Base-by-base conservation (phyloP, 2,888 invertebrate genomes). In the Aspidiotus rigidus region DNA sequence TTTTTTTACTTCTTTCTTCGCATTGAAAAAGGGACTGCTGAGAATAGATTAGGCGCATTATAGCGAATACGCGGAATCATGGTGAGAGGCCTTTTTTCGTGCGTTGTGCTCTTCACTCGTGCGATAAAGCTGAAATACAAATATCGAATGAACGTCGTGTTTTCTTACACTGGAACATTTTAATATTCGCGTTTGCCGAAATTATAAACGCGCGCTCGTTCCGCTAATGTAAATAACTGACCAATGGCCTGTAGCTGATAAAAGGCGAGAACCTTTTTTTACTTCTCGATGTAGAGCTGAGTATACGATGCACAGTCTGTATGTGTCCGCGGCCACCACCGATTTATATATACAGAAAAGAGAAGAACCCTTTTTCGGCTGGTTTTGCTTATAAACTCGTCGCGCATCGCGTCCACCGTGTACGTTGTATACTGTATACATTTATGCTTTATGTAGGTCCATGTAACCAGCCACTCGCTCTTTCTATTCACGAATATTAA, bases 171-270 rank as follows among this genome's bases (percentile, higher is more conserved):
- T 49, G 11, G 49, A 49, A 49, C 49, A 49, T 49, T 49, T 49
- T 49, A 49, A 49, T 49, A 49, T 49, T 49, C 49, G 49, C 49
- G 49, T 49, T 49, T 49, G 49, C 49, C 49, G 49, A 49, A 49
- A 49, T 49, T 49, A 49, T 49, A 13, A 28, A 49, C 49, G 49
- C 49, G 49, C 49, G 49, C 11, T 11, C 11, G 49, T 49, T n/a
- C 49, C 49, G 64, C 54, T 53, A 64, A 64, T 64, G 64, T 64
- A 64, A 64, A 64, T 64, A 64, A 64, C 64, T 64, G 55, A 64
- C 64, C 64, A 64, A 64, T 64, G 54, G 53, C 64, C 54, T 53
- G 54, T 54, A 64, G 64, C 64, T 64, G 64, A 64, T 64, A 64
- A 64, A 64, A 64, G 49, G 40, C 64, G 64, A 54, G 49, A 64